phyloP scores from a whole-genome alignment of 2,888 invertebrate species.

The Halictus ligatus region DNA sequence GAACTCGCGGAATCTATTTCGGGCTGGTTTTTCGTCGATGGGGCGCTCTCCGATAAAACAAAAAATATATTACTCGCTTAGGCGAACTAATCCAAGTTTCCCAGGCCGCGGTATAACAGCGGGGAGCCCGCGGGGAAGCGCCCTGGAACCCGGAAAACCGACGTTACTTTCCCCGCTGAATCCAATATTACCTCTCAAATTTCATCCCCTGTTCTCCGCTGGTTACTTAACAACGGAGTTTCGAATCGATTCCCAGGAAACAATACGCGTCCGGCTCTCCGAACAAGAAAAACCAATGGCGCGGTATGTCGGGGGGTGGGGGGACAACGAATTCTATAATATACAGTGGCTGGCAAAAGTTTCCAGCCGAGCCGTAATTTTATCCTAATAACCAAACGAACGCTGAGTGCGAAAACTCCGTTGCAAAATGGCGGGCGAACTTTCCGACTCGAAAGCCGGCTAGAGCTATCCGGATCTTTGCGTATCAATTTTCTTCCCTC shows the following conservation, averaged over 20 bases:
- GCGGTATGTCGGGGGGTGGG: not conserved
- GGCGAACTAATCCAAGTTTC: not conserved
- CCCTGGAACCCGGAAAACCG: not conserved
- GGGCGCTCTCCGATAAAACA: not conserved
- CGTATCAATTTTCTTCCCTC: not conserved
- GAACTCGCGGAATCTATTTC: not conserved
- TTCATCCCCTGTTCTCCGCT: not conserved
- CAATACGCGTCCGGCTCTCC: slow-evolving; percentile 37
- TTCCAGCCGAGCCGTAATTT: not conserved
- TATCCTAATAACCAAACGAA: not conserved
- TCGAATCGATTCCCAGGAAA: slow-evolving; percentile 49
- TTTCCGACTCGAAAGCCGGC: not conserved
- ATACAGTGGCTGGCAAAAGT: slow-evolving; percentile 7
- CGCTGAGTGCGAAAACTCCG: not conserved
- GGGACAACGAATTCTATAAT: slow-evolving; percentile 24
- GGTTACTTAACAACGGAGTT: slow-evolving; percentile 30
- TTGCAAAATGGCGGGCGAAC: not conserved
- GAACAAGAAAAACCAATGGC: slow-evolving; percentile 17
- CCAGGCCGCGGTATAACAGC: not conserved
- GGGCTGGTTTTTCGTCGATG: not conserved
- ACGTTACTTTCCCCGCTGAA: not conserved
- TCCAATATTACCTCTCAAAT: slow-evolving; percentile 40
- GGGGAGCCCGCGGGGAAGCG: not conserved
- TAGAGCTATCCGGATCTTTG: not conserved
- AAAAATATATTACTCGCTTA: slow-evolving; percentile 4